phyloP scores from a whole-genome alignment of 92 coral and sea anemone species.

The Pocillopora meandrina region DNA sequence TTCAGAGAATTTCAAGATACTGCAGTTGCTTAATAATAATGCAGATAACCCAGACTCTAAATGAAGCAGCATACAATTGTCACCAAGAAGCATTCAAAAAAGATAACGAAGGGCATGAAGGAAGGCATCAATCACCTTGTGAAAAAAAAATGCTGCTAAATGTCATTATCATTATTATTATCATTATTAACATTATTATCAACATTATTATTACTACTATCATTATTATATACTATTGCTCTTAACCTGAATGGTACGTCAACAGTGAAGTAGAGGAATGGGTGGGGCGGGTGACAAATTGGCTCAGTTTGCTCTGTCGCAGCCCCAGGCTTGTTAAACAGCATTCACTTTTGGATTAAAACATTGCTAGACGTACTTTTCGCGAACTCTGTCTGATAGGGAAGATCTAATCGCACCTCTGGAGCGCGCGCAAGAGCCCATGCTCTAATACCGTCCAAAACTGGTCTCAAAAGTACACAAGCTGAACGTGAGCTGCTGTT shows the following conservation, averaged over 20 bases:
- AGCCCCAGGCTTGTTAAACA: conserved; percentile 9
- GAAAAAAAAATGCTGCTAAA: too few species aligned
- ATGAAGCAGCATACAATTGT: too few species aligned
- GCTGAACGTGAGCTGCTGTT: conserved; percentile 31
- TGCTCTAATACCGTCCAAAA: background rate
- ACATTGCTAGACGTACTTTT: background rate
- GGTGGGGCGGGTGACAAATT: conserved; percentile 11
- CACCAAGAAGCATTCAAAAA: too few species aligned
- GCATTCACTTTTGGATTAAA: conserved; percentile 17
- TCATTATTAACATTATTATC: too few species aligned
- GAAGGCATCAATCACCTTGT: too few species aligned
- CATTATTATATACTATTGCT: too few species aligned
- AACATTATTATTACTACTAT: too few species aligned
- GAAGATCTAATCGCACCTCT: conserved; percentile 23
- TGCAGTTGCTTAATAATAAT: too few species aligned
- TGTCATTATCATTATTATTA: too few species aligned
- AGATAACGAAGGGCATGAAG: too few species aligned
- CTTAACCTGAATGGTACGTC: background rate
- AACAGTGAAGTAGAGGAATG: conserved; percentile 7
- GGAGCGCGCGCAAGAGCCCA: conserved; percentile 1
- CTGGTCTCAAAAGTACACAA: conserved; percentile 19
- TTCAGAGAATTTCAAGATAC: too few species aligned
- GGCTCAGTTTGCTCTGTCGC: conserved; percentile 7
- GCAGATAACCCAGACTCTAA: too few species aligned
- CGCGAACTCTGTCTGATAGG: conserved; percentile 4